Percentiles rank a stretch among this genome's conserved stretches.
Conservation (phyloP, 2,113 vertebrate genomes). For the Hylia prasina region DNA sequence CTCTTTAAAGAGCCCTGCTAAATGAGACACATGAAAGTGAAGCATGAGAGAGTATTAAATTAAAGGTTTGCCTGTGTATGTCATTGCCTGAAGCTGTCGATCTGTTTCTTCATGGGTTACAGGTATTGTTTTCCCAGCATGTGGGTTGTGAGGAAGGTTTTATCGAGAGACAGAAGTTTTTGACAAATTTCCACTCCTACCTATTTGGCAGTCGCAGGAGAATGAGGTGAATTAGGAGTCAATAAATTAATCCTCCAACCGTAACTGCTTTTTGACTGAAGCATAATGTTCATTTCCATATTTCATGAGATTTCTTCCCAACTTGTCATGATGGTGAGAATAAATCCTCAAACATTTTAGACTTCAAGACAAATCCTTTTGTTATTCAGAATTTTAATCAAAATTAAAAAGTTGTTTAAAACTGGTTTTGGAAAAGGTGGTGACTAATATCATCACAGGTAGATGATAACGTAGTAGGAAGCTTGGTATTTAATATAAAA, state of each 20-base stretch:
- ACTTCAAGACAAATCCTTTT: not conserved
- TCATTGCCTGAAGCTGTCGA: slow-evolving; percentile 25
- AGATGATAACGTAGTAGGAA: not conserved
- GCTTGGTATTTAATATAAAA: not conserved
- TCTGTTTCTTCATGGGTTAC: slow-evolving; percentile 28
- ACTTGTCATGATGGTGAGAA: not conserved
- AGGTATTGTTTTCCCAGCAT: slow-evolving; percentile 24
- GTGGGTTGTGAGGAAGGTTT: slow-evolving; percentile 15
- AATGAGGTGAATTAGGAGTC: slow-evolving; percentile 15
- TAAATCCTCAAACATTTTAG: not conserved
- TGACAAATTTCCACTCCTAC: slow-evolving; percentile 1
- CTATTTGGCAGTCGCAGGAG: not conserved
- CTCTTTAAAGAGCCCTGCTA: slow-evolving; percentile 30
- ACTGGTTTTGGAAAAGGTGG: not conserved
- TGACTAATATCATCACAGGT: not conserved
- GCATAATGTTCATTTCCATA: not conserved
- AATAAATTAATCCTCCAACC: not conserved
- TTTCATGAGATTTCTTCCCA: not conserved
- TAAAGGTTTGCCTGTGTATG: slow-evolving; percentile 14
- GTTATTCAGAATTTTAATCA: not conserved
- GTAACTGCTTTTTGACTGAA: not conserved
- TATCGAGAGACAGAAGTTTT: not conserved
- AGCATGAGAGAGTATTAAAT: slow-evolving; percentile 18
- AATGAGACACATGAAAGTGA: slow-evolving; percentile 42
- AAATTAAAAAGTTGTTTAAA: not conserved